phyloP scores from a whole-genome alignment of 2,888 invertebrate genomes.

The Biston stratarius region DNA sequence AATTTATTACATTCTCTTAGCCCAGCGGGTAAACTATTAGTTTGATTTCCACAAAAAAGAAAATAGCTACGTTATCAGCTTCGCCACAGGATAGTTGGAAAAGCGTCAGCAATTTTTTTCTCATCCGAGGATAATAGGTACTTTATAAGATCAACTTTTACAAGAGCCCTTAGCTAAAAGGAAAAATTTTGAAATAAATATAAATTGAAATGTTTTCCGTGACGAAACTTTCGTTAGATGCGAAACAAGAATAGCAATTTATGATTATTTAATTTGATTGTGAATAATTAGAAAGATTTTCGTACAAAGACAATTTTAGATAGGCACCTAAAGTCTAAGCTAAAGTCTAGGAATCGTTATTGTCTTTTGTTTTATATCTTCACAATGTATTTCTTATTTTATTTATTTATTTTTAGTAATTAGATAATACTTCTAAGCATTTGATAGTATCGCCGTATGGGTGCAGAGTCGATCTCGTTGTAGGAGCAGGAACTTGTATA shows the following conservation, averaged over 20 bases:
- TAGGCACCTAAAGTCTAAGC: neutral
- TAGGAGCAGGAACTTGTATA: no score
- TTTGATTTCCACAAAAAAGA: slow-evolving; percentile 69
- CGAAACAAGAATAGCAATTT: slow-evolving; percentile 13
- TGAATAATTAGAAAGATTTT: slow-evolving; percentile 12
- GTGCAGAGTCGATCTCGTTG: no score
- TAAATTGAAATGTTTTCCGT: slow-evolving; percentile 23
- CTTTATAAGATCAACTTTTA: slow-evolving; percentile 9
- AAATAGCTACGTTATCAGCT: slow-evolving; percentile 64
- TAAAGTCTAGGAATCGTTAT: neutral
- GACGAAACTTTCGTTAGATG: slow-evolving; percentile 1
- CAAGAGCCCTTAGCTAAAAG: slow-evolving; percentile 3
- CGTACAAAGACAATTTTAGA: neutral
- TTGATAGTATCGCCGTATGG: no score
- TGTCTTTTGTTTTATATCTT: neutral
- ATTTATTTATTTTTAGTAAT: neutral
- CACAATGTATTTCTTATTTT: neutral
- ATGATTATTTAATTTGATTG: slow-evolving; percentile 15
- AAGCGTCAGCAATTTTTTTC: slow-evolving; percentile 56
- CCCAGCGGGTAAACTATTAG: slow-evolving; percentile 69
- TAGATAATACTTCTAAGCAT: neutral
- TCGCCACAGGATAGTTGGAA: slow-evolving; percentile 44
- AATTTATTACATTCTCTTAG: slow-evolving; percentile 71
- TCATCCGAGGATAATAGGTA: slow-evolving; percentile 41
- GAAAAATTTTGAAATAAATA: neutral